Conservation (phyloP, 2,888 invertebrate species). For the Agrotis exclamationis region DNA sequence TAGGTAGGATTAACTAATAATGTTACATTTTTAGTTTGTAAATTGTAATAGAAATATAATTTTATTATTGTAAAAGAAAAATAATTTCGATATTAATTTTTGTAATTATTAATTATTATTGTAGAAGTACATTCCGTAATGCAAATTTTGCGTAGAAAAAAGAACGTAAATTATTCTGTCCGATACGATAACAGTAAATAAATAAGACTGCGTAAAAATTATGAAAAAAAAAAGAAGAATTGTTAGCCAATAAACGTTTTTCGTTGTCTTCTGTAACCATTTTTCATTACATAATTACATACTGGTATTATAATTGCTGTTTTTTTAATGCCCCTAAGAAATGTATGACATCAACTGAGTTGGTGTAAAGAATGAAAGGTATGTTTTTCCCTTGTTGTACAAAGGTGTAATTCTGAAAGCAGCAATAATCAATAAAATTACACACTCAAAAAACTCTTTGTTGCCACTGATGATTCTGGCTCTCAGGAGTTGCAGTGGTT, state of each 20-base stretch:
- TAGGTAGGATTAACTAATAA: slow-evolving; percentile 62
- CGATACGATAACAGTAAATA: slow-evolving; percentile 71
- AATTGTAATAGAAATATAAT: slow-evolving; percentile 52
- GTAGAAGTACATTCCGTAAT: slow-evolving; percentile 71
- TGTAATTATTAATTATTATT: slow-evolving; percentile 41
- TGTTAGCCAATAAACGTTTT: slow-evolving; percentile 60
- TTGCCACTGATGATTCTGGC: no score
- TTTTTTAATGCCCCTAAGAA: slow-evolving; percentile 54
- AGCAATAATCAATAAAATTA: no score
- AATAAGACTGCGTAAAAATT: slow-evolving; percentile 81
- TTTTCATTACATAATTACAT: slow-evolving; percentile 69
- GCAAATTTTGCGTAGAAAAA: slow-evolving; percentile 65
- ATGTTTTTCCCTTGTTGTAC: neutral
- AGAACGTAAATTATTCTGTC: slow-evolving; percentile 69
- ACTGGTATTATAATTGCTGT: slow-evolving; percentile 63
- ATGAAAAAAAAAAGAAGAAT: slow-evolving; percentile 66
- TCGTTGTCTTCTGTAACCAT: slow-evolving; percentile 66
- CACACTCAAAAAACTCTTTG: no score
- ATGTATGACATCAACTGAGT: neutral
- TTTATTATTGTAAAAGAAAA: slow-evolving; percentile 49
- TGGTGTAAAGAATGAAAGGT: neutral
- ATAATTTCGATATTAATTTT: slow-evolving; percentile 62
- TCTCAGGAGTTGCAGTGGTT: no score
- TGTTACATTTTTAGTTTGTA: slow-evolving; percentile 62
- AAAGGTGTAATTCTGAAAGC: no score